Conservation (phyloP, 2,797 vertebrate species). For the Poecilia gillii region DNA sequence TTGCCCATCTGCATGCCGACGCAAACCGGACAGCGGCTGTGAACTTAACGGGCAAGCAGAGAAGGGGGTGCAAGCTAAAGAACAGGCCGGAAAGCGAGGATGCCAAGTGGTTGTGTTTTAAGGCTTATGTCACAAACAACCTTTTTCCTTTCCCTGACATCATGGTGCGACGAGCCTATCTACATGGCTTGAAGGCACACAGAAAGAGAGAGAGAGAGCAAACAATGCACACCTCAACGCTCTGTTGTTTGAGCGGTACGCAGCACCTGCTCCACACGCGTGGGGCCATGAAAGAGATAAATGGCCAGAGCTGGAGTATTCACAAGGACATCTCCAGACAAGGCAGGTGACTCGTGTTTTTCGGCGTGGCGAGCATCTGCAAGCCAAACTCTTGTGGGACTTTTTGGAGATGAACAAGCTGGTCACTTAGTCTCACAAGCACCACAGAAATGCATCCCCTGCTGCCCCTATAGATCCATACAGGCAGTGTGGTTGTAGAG, state of each 20-base stretch:
- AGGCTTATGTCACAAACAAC: constrained; percentile 62
- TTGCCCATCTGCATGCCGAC: constrained; percentile 17
- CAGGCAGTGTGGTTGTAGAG: constrained; percentile 37
- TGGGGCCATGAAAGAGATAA: constrained; percentile 49
- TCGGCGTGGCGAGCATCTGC: constrained; percentile 17
- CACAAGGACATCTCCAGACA: constrained; percentile 53
- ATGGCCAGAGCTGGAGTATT: constrained; percentile 28
- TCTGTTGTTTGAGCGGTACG: constrained; percentile 48
- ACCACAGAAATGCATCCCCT: constrained; percentile 65
- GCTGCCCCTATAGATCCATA: constrained; percentile 51
- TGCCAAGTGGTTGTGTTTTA: constrained; percentile 25
- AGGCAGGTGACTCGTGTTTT: constrained; percentile 35
- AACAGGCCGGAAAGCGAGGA: constrained; percentile 21
- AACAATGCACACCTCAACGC: constrained; percentile 56
- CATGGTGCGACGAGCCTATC: constrained; percentile 48
- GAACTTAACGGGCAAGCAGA: constrained; percentile 14
- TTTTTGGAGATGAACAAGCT: constrained; percentile 57
- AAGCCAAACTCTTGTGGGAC: constrained; percentile 32
- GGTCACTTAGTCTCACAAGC: constrained; percentile 66
- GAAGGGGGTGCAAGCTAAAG: constrained; percentile 17
- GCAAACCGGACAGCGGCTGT: constrained; percentile 23
- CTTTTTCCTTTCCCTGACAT: constrained; percentile 53
- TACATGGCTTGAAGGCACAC: constrained; percentile 57
- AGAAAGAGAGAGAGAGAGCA: constrained; percentile 44
- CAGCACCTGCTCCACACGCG: constrained; percentile 58